A percentile compares a stretch with the other conserved stretches of the same genome.
Conservation (phyloP, 1,140 invertebrate genomes). For the Riptortus pedestris region DNA sequence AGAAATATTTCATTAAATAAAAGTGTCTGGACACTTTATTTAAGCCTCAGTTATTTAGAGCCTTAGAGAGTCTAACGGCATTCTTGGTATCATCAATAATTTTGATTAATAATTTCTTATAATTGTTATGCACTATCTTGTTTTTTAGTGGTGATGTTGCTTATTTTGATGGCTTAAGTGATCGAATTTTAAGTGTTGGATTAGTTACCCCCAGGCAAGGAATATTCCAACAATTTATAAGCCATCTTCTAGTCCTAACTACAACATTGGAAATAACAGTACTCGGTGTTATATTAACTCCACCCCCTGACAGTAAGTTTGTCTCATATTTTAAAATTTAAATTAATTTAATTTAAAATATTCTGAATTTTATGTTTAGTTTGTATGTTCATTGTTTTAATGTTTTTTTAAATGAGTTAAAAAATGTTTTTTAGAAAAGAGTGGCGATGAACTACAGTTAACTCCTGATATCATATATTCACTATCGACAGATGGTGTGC, state of each 20-base stretch:
- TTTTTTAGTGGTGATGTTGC: constrained; percentile 65
- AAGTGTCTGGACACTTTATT: no score
- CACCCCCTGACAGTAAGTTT: constrained; percentile 41
- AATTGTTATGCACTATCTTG: no score
- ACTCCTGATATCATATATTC: constrained; percentile 88
- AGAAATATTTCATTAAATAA: no score
- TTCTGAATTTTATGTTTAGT: constrained; percentile 14
- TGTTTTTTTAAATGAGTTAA: no score
- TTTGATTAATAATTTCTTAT: no score
- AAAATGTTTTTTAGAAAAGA: constrained; percentile 24
- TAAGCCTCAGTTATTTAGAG: no score
- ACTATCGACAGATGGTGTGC: constrained; percentile 81
- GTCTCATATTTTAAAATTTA: constrained; percentile 26
- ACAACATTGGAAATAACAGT: constrained; percentile 89
- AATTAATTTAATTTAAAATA: constrained; percentile 19
- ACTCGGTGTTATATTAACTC: constrained; percentile 60
- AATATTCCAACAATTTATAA: constrained; percentile 84
- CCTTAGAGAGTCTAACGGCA: no score
- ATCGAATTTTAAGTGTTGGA: constrained; percentile 80
- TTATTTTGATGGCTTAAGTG: constrained; percentile 84
- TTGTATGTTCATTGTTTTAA: constrained; percentile 9
- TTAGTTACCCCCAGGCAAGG: constrained; percentile 73
- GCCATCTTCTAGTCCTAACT: constrained; percentile 79
- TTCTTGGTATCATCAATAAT: no score
- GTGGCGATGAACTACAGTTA: constrained; percentile 73